These are phyloP conservation scores for Pavo muticus DNA, from an alignment of 2,113 vertebrate species.

Conservation along the genomic window DNA sequence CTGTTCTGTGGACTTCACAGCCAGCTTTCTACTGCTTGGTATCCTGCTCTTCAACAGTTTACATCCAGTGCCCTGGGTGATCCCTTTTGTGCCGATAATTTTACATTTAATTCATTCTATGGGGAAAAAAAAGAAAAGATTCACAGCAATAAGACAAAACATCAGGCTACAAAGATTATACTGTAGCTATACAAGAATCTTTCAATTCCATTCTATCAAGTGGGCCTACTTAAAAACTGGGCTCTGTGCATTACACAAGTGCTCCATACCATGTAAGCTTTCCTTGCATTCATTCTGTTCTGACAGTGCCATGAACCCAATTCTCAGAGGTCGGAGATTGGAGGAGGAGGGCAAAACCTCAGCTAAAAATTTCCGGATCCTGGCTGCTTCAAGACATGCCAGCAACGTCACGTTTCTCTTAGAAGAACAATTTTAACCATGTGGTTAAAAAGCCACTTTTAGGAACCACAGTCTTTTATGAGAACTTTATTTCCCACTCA, in stretches of 20 bases:
- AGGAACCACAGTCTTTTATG: background rate
- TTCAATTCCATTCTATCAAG: background rate
- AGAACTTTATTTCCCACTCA: background rate
- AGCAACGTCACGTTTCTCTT: background rate
- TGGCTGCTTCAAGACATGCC: background rate
- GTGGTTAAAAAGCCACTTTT: background rate
- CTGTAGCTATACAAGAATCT: background rate
- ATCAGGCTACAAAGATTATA: background rate
- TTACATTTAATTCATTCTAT: background rate
- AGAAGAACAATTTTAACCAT: background rate
- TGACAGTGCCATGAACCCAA: background rate
- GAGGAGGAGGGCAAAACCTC: background rate
- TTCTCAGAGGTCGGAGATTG: background rate
- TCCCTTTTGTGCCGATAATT: background rate
- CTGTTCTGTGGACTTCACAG: background rate
- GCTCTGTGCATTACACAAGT: background rate
- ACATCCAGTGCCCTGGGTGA: background rate
- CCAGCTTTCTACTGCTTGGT: background rate
- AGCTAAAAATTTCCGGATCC: background rate
- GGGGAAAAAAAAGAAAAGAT: background rate
- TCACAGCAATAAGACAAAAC: background rate
- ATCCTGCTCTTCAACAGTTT: background rate
- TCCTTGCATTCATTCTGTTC: background rate
- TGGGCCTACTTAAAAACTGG: background rate
- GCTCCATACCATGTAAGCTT: background rate